These are phyloP conservation scores for Puntigrus tetrazona DNA, from an alignment of 2,113 vertebrate genomes.

Conservation along the genomic window DNA sequence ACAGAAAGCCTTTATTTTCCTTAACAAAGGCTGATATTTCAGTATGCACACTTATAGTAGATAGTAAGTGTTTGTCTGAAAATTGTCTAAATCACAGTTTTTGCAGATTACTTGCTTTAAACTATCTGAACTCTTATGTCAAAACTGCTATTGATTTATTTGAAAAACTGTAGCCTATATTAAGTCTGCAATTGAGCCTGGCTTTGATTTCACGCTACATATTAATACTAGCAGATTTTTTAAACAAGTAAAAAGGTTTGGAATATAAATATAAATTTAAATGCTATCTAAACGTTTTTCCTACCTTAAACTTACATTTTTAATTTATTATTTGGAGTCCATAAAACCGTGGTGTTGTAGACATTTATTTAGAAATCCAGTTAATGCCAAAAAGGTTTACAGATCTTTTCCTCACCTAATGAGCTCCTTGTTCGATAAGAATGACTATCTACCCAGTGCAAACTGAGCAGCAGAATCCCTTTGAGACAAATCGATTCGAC, in stretches of 20 bases:
- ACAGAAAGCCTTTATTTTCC: neutral
- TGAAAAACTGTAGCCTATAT: no score
- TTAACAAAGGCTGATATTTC: neutral
- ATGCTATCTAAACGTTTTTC: neutral
- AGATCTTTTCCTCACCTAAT: neutral
- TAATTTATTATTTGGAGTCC: neutral
- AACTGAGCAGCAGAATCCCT: slow-evolving; percentile 19
- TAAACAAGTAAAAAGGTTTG: neutral
- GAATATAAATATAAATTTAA: neutral
- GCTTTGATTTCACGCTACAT: neutral
- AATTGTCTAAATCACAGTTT: neutral
- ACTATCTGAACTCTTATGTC: neutral
- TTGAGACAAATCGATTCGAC: slow-evolving; percentile 20
- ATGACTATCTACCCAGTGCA: slow-evolving; percentile 1
- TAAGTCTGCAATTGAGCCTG: neutral
- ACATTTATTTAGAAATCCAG: neutral
- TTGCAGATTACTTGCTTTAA: neutral
- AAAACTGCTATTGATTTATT: no score
- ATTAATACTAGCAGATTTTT: no score
- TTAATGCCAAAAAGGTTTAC: neutral
- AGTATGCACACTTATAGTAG: neutral
- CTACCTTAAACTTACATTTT: neutral
- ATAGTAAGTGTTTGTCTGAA: neutral
- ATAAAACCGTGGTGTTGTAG: neutral
- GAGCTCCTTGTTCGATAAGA: slow-evolving; percentile 10